Evolutionary conservation across 1,140 invertebrate genomes (phyloP), one percentile per base, ranked within the genome.

Genomic region (Heliothis subflexa): DNA sequence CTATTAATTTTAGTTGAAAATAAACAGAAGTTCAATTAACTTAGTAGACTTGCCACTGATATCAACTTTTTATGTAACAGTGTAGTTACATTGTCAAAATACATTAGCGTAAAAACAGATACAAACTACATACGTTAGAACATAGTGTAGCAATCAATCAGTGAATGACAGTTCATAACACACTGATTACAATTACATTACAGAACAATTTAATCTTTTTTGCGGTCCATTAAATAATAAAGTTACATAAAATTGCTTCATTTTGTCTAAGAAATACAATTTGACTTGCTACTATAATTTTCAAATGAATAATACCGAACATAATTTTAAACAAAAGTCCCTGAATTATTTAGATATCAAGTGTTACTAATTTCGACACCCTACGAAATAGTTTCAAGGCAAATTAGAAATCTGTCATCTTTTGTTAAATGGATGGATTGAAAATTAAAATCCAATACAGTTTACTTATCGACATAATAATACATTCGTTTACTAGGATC

Each of bases 401-500:
- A 52, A 52, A 52, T 52, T 49, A 14, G 45, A 49, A 28, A 68
- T 13, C 18, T 52, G 33, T 70, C 21, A 50, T 50, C 28, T 52
- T 3, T 72, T 57, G 52, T 33, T 28, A n/a, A n/a, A 9, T 70
- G 21, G 25, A 57, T 25, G 16, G 28, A 13, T 12, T 45, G 25
- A 21, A 9, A 40, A 55, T 74, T 50, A 52, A 12, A 13, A 50
- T 66, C 52, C 25, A 4, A 10, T 14, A 81, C 45, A 72, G n/a
- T 25, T 87, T 84, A 90, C 12, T 86, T 79, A 84, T 94, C 93
- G 28, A 94, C 90, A 66, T 93, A 94, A 78, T 93, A 94, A 77
- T 94, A 94, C 90, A 91, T 93, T 78, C 93, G 84, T 88, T 94
- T 93, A 66, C 93, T 94, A 18, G 93, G 93, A 71, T 94, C 92